Evolutionary conservation across 2,888 invertebrate genomes (phyloP), one percentile per base, ranked within the genome.

Genomic region (Mythimna pallens): DNA sequence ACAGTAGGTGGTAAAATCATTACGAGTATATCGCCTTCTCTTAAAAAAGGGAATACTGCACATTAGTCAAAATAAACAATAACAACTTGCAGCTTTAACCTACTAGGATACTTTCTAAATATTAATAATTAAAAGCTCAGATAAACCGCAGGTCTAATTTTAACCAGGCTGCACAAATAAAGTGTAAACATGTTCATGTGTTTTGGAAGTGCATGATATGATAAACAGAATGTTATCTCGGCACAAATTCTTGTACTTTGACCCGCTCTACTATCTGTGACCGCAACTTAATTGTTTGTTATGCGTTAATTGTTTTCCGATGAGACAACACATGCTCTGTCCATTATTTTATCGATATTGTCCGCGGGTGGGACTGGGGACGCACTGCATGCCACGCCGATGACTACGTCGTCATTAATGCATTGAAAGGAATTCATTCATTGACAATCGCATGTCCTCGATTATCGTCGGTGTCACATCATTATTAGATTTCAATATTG

Each of bases 211-310:
- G 87, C 87, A 86, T 85, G 62, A 86, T 85, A 58, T 78, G 80
- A 87, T 87, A 80, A 87, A 85, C 81, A 74, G 76, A 75, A 78
- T 70, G 81, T 88, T 91, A 91, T 92, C 90, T 88, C 85, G 86
- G 80, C 86, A 89, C 86, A 86, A 88, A 92, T 91, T 90, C 87
- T 87, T 91, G 91, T 90, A 91, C 91, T 92, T 90, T 90, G 90
- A 91, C 89, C 92, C 82, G 81, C 76, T 86, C 82, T 81, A 83
- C 83, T 87, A 88, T 87, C 88, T 78, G 85, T 76, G 79, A 76
- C 80, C 84, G 86, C 86, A 80, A 87, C 88, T 85, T 88, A 85
- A 87, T 85, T 76, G 80, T 84, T 84, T 87, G 83, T 87, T 84
- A 78, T 81, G 85, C 80, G 83, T 87, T 90, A 88, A 91, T 91